phyloP scores from a whole-genome alignment of 2,888 invertebrate genomes.

The Iphiclides podalirius region DNA sequence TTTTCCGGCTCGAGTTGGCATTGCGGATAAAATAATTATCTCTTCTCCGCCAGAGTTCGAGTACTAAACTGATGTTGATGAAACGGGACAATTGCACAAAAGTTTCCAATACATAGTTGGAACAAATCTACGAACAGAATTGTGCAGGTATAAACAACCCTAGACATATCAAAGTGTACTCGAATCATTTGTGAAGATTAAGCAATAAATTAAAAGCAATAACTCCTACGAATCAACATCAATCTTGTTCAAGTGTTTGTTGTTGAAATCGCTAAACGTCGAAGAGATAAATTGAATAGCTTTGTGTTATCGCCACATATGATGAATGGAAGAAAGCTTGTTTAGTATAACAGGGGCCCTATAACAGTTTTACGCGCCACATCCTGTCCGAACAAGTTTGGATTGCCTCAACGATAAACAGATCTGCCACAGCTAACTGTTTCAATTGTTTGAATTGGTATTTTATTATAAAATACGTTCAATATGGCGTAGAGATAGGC shows the following conservation, averaged over 20 bases:
- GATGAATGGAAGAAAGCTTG: constrained; percentile 20
- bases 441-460: constrained; percentile 1
- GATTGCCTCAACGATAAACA: constrained; percentile 18
- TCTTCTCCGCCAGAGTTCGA: too few species aligned
- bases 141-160: too few species aligned
- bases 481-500: too few species aligned
- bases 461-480: background rate
- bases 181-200: too few species aligned
- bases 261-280: constrained; percentile 7
- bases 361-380: constrained; percentile 6
- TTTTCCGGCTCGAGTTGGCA: too few species aligned
- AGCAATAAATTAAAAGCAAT: background rate
- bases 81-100: too few species aligned
- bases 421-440: constrained; percentile 8
- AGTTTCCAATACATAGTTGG: too few species aligned
- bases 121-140: too few species aligned
- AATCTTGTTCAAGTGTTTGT: background rate
- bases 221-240: background rate
- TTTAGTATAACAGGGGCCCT: background rate
- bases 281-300: constrained; percentile 11
- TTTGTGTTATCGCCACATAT: constrained; percentile 2
- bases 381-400: constrained; percentile 8
- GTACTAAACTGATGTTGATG: too few species aligned
- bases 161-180: too few species aligned
- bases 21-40: too few species aligned